These are phyloP conservation scores for Popillia japonica DNA, from an alignment of 1,140 invertebrate genomes.

Conservation along the genomic window DNA sequence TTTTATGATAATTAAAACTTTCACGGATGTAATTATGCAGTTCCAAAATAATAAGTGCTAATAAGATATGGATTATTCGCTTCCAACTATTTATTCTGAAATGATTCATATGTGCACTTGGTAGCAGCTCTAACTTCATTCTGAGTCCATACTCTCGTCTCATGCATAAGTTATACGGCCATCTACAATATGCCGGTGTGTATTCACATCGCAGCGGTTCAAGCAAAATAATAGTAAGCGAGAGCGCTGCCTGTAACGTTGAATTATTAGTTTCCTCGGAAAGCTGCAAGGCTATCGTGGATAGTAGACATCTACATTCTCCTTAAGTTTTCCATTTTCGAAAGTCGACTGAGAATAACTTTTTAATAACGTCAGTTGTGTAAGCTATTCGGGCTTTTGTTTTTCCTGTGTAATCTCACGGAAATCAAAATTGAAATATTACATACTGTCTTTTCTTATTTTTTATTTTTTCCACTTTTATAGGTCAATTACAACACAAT, in stretches of 20 bases:
- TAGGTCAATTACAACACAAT: no score
- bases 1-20: no score
- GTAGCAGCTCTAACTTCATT: conserved; percentile 48
- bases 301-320: conserved; percentile 1
- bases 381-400: no score
- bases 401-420: no score
- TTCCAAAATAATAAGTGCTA: no score
- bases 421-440: no score
- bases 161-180: conserved; percentile 50
- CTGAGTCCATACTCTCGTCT: conserved; percentile 46
- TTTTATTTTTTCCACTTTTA: no score
- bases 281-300: background rate
- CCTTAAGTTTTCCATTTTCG: background rate
- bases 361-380: background rate
- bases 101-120: no score
- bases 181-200: conserved; percentile 36
- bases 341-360: background rate
- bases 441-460: no score
- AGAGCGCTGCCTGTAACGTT: background rate
- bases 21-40: no score
- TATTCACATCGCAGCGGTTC: background rate
- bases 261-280: background rate
- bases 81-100: no score
- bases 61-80: no score
- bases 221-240: background rate